These are phyloP conservation scores for Plagiodera versicolora DNA, from an alignment of 2,888 invertebrate species.

Conservation along the genomic window DNA sequence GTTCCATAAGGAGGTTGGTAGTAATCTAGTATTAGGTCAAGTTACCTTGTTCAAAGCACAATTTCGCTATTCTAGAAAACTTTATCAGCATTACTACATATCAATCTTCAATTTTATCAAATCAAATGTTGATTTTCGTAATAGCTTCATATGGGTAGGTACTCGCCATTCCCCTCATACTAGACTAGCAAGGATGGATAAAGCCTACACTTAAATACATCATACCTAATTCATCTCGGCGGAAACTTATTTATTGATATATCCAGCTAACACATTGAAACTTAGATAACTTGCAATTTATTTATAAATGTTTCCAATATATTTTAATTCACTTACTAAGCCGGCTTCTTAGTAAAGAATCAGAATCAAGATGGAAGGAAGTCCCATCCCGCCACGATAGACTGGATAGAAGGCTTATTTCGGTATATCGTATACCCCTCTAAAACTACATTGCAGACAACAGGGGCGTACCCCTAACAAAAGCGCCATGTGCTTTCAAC, in stretches of 20 bases:
- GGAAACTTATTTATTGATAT: slow-evolving; percentile 62
- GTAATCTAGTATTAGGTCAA: slow-evolving; percentile 40
- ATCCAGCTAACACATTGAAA: slow-evolving; percentile 47
- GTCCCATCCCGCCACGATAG: slow-evolving; percentile 67
- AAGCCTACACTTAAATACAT: slow-evolving; percentile 53
- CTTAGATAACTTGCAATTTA: slow-evolving; percentile 36
- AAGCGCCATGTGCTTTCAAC: slow-evolving; percentile 27
- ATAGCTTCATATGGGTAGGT: slow-evolving; percentile 64
- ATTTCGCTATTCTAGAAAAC: slow-evolving; percentile 56
- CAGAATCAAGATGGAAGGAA: slow-evolving; percentile 78
- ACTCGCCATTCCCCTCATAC: slow-evolving; percentile 67
- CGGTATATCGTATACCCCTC: slow-evolving; percentile 57
- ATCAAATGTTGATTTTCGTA: slow-evolving; percentile 53
- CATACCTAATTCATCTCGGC: slow-evolving; percentile 77
- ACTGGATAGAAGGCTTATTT: slow-evolving; percentile 56
- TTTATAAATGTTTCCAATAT: slow-evolving; percentile 38
- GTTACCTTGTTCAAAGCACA: slow-evolving; percentile 55
- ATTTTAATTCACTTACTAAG: slow-evolving; percentile 59
- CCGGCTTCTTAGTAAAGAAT: slow-evolving; percentile 73
- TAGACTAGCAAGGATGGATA: slow-evolving; percentile 51
- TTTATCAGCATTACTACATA: slow-evolving; percentile 55
- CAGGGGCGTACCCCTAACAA: slow-evolving; percentile 52
- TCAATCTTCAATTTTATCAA: slow-evolving; percentile 50
- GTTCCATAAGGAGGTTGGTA: slow-evolving; percentile 9
- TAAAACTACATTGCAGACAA: slow-evolving; percentile 61